Evolutionary conservation across 2,113 vertebrate genomes (phyloP).

Genomic region (Sterrhoptilus dennistouni): DNA sequence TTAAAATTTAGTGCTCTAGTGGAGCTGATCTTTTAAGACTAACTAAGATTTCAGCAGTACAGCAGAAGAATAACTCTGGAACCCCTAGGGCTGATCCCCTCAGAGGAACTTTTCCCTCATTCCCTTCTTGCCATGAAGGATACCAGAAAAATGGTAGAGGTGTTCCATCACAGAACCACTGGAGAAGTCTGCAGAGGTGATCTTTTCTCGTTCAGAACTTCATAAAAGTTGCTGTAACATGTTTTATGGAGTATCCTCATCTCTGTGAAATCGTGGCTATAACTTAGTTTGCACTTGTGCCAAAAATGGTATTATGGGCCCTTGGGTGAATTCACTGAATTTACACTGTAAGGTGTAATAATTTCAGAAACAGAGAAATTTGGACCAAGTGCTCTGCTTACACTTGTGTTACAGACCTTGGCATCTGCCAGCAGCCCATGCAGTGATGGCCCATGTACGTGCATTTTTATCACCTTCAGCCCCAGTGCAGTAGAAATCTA

Average conservation of each 20-base stretch:
- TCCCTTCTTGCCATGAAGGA: background rate
- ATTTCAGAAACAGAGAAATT: background rate
- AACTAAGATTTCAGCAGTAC: background rate
- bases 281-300: background rate
- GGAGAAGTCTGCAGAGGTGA: background rate
- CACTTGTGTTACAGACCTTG: background rate
- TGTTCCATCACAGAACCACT: background rate
- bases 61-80: background rate
- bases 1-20: background rate
- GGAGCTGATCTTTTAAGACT: background rate
- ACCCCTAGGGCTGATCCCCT: background rate
- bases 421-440: background rate
- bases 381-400: background rate
- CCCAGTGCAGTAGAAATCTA: background rate
- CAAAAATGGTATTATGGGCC: background rate
- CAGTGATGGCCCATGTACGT: background rate
- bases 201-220: background rate
- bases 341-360: background rate
- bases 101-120: background rate
- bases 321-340: constrained; percentile 10
- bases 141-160: background rate
- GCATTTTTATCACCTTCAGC: background rate
- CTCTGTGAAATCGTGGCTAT: background rate
- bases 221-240: background rate
- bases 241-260: background rate